These are phyloP conservation scores for Mormyrus proboscirostris DNA, from an alignment of 2,797 vertebrate species.

Conservation along the genomic window DNA sequence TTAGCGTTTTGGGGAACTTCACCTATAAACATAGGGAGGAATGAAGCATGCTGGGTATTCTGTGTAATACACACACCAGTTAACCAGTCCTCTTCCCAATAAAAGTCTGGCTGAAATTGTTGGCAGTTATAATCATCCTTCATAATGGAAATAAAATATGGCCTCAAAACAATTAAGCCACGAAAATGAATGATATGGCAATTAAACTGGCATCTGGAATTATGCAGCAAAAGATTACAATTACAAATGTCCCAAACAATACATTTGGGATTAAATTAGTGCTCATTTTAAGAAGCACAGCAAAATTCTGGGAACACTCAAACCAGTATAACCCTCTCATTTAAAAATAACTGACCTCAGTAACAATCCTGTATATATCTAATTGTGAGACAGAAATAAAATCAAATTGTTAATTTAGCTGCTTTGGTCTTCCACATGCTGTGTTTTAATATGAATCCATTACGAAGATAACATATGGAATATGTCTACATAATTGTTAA, in stretches of 20 bases:
- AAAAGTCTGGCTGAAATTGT: neutral
- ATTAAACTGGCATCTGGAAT: constrained; percentile 2
- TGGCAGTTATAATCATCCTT: neutral
- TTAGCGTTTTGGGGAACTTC: neutral
- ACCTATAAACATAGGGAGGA: neutral
- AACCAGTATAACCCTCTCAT: neutral
- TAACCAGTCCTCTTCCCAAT: neutral
- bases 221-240: neutral
- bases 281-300: neutral
- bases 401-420: neutral
- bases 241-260: neutral
- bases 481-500: neutral
- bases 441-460: neutral
- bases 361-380: neutral
- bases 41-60: neutral
- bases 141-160: neutral
- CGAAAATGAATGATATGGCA: neutral
- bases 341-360: neutral
- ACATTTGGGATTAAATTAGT: neutral
- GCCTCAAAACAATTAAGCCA: neutral
- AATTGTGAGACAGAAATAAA: neutral
- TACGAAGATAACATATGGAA: neutral
- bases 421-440: neutral
- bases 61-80: neutral
- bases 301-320: neutral